A percentile compares a stretch with the other conserved stretches of the same genome.
Evolutionary conservation across 2,888 invertebrate species (phyloP).

Genomic region (Tachina fera): DNA sequence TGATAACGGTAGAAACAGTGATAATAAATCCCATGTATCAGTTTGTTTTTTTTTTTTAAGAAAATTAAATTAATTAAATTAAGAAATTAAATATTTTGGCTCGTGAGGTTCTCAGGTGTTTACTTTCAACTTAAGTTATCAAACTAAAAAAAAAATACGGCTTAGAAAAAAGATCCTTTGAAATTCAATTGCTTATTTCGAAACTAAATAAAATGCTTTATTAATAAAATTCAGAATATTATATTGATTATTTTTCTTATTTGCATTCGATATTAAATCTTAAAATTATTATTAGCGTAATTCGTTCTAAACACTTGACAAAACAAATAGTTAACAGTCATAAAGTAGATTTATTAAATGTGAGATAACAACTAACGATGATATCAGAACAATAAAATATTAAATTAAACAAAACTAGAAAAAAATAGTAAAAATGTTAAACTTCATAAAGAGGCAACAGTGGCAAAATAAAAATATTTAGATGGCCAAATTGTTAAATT

Average conservation of each 20-base stretch:
- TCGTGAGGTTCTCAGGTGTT: too few species aligned
- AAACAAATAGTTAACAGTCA: slow-evolving; percentile 59
- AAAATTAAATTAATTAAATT: too few species aligned
- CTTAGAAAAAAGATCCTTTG: too few species aligned
- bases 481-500: slow-evolving; percentile 44
- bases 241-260: neutral
- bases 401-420: neutral
- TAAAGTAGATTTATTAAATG: slow-evolving; percentile 31
- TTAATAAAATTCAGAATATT: too few species aligned
- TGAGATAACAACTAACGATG: slow-evolving; percentile 12
- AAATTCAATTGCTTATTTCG: neutral
- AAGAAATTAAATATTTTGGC: too few species aligned
- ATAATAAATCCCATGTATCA: too few species aligned
- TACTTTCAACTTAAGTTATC: too few species aligned
- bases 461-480: slow-evolving; percentile 42
- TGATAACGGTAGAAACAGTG: too few species aligned
- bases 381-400: slow-evolving; percentile 55
- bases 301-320: slow-evolving; percentile 40
- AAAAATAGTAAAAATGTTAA: slow-evolving; percentile 35
- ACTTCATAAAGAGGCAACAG: slow-evolving; percentile 13
- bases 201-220: neutral
- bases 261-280: slow-evolving; percentile 18
- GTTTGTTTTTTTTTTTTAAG: too few species aligned
- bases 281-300: slow-evolving; percentile 23
- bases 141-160: too few species aligned